Base-by-base conservation (phyloP, 2,888 invertebrate species). In the Mesochorus sp. region DNA sequence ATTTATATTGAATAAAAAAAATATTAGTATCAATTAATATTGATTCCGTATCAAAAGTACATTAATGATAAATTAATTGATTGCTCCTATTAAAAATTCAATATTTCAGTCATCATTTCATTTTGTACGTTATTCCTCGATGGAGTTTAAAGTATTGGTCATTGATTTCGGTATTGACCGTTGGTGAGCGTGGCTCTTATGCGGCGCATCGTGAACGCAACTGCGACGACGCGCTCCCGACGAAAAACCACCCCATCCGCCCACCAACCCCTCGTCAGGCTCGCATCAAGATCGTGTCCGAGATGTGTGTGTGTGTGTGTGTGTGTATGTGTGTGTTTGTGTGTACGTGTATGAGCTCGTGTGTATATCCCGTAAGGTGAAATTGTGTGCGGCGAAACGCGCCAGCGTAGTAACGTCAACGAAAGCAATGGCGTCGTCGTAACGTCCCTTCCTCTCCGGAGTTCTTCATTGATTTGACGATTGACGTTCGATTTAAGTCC, bases 101-200 rank as follows among this genome's bases (percentile, higher is more conserved):
- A n/a, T n/a, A n/a, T n/a, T n/a, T n/a, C n/a, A n/a, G n/a, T n/a
- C n/a, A n/a, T n/a, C n/a, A n/a, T n/a, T n/a, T n/a, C n/a, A n/a
- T n/a, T n/a, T n/a, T n/a, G n/a, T n/a, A n/a, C n/a, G n/a, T n/a
- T n/a, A n/a, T n/a, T n/a, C 3, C 42, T 47, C 47, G 39, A 72
- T 26, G 44, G 44, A 79, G 64, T 17, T 70, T 53, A 21, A 70
- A 70, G 37, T 64, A 72, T 37, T 37, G 19, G 62, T 76, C 82
- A 87, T 87, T 86, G 85, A 86, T 86, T 83, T 82, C 66, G 73
- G 55, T 86, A 85, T 85, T 84, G 85, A 85, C 83, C 71, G 83
- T 79, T 57, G 31, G 34, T 26, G 34, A 64, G 70, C 59, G 51
- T 80, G 64, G 66, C 70, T 78, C 78, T 53, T 74, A 37, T 42